Evolutionary conservation across 2,113 vertebrate species (phyloP).

Genomic region (Phylloscopus whistleri): DNA sequence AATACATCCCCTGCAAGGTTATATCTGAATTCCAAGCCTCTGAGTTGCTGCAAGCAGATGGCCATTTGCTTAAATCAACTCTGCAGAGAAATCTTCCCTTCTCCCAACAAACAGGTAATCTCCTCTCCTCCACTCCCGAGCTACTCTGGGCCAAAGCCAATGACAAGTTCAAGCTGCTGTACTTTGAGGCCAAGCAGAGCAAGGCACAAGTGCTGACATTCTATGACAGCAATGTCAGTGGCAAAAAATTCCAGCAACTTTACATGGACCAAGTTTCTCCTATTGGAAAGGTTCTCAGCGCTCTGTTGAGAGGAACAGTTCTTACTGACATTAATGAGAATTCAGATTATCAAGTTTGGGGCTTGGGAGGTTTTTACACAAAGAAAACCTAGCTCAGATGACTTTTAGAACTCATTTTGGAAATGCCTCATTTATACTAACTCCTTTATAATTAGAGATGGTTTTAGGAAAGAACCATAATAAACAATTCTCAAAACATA

Average conservation of each 20-base stretch:
- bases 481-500: neutral
- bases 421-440: neutral
- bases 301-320: neutral
- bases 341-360: neutral
- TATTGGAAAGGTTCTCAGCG: neutral
- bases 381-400: neutral
- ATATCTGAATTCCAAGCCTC: conserved; percentile 16
- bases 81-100: neutral
- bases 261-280: neutral
- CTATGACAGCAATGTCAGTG: neutral
- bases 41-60: conserved; percentile 11
- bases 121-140: neutral
- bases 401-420: neutral
- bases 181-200: neutral
- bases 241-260: neutral
- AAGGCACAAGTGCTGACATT: neutral
- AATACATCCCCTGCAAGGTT: neutral
- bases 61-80: neutral
- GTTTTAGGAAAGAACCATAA: neutral
- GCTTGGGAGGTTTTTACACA: neutral
- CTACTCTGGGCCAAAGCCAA: neutral
- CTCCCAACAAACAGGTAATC: neutral
- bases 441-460: neutral
- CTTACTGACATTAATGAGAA: neutral
- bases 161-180: neutral